phyloP scores from a whole-genome alignment of 2,113 vertebrate genomes.

The Chinchilla lanigera region DNA sequence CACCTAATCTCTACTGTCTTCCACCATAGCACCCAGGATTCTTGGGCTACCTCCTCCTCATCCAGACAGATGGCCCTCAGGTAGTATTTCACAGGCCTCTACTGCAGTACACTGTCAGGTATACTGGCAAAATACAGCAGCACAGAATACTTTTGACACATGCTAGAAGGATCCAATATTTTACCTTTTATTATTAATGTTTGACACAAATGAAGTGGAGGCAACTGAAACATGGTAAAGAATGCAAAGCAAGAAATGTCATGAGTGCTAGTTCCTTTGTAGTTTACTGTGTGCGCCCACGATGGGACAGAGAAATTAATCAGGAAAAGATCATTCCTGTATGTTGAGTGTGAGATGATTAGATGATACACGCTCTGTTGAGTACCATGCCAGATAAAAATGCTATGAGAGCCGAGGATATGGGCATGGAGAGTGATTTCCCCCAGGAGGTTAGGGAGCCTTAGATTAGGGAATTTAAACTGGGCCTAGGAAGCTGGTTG shows the following conservation, averaged over 20 bases:
- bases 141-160: neutral
- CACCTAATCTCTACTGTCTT: neutral
- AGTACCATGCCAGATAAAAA: neutral
- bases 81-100: neutral
- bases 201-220: neutral
- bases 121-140: neutral
- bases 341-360: neutral
- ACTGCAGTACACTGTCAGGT: neutral
- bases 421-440: neutral
- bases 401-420: neutral
- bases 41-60: neutral
- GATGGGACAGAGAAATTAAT: neutral
- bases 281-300: neutral
- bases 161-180: neutral
- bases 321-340: neutral
- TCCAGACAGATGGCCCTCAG: neutral
- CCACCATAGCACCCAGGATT: neutral
- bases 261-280: neutral
- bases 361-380: neutral
- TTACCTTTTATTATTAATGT: neutral
- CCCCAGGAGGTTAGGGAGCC: neutral
- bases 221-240: slow-evolving; percentile 13
- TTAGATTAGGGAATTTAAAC: neutral
- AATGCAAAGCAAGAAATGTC: neutral
- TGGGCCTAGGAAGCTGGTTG: neutral